A percentile compares a stretch with the other conserved stretches of the same genome.
phyloP scores from a whole-genome alignment of 2,113 vertebrate genomes.

The Brienomyrus longianalis region DNA sequence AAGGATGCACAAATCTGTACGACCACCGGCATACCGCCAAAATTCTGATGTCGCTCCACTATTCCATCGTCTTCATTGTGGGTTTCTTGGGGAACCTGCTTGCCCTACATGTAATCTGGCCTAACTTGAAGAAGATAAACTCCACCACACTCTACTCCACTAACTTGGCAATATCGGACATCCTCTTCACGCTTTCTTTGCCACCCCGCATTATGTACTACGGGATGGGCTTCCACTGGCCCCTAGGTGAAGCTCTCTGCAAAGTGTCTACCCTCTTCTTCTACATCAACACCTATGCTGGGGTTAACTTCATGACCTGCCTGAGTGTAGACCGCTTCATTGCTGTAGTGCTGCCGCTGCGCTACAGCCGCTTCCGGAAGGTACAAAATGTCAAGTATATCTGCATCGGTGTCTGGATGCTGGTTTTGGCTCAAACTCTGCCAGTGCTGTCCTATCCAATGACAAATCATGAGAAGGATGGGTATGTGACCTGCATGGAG shows the following conservation, averaged over 20 bases:
- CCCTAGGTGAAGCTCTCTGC: constrained; percentile 69
- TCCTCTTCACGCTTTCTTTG: constrained; percentile 78
- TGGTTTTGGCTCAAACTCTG: constrained; percentile 83
- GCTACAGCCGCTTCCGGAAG: constrained; percentile 70
- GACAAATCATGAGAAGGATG: constrained; percentile 53
- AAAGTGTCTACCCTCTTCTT: constrained; percentile 74
- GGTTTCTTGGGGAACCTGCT: constrained; percentile 79
- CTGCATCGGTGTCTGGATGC: constrained; percentile 74
- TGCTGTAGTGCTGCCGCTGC: constrained; percentile 81
- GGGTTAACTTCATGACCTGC: constrained; percentile 96
- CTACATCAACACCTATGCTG: constrained; percentile 90
- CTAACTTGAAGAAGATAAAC: constrained; percentile 90
- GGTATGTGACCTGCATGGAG: constrained; percentile 83
- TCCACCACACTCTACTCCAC: constrained; percentile 93
- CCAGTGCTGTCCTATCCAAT: constrained; percentile 72
- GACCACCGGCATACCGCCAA: constrained; percentile 68
- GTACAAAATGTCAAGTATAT: constrained; percentile 73
- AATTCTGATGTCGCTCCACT: constrained; percentile 74
- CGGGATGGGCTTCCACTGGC: constrained; percentile 82
- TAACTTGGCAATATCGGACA: constrained; percentile 87
- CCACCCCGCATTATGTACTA: constrained; percentile 84
- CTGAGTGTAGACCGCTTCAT: constrained; percentile 89
- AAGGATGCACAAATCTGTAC: constrained; percentile 66
- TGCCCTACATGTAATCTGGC: constrained; percentile 78
- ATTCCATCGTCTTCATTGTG: constrained; percentile 68